Percentiles rank a stretch among this genome's conserved stretches.
Conservation (phyloP, 2,888 invertebrate species). For the Protula sp. region DNA sequence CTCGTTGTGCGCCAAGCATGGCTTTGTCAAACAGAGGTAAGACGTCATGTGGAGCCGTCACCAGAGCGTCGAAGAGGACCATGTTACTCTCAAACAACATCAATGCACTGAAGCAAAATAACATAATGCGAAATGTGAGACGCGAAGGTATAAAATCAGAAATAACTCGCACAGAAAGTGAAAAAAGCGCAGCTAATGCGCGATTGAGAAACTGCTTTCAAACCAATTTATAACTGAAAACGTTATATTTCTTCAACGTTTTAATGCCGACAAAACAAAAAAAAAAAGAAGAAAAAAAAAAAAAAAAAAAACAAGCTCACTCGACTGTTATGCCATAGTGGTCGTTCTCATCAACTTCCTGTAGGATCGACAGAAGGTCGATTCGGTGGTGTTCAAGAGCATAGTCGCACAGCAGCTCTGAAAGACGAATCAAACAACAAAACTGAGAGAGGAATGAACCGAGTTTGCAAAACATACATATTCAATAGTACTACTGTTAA, state of each 20-base stretch:
- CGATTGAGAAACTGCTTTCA: neutral
- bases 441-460: too few species aligned
- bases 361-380: constrained; percentile 63
- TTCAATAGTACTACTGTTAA: too few species aligned
- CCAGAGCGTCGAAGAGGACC: constrained; percentile 60
- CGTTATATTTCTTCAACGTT: too few species aligned
- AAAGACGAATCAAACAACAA: too few species aligned
- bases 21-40: constrained; percentile 62
- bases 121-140: neutral
- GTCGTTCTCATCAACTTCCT: constrained; percentile 60
- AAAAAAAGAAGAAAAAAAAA: too few species aligned
- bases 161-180: neutral
- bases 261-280: too few species aligned
- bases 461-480: too few species aligned
- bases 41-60: constrained; percentile 63
- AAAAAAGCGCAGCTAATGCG: neutral
- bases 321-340: constrained; percentile 67
- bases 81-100: constrained; percentile 61
- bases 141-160: neutral
- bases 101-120: constrained; percentile 36
- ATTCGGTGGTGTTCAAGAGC: constrained; percentile 58
- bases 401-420: constrained; percentile 32
- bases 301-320: constrained; percentile 61
- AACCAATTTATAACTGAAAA: constrained; percentile 1
- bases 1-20: constrained; percentile 47